Evolutionary conservation across 2,797 vertebrate genomes (phyloP), one percentile per base, ranked within the genome.

Genomic region (Erithacus rubecula): DNA sequence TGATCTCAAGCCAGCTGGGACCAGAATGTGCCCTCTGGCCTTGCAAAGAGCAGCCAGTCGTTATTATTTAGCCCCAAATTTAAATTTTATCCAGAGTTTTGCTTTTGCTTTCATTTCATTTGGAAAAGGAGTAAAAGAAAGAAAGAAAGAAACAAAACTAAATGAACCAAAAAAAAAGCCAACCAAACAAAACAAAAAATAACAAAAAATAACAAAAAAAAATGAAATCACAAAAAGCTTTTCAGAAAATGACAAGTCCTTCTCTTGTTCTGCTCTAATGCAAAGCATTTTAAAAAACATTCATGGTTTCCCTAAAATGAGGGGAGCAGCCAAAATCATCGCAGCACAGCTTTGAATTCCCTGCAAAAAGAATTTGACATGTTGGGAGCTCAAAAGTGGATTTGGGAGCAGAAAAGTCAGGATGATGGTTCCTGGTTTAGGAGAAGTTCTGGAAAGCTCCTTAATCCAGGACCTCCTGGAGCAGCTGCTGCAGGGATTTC

Each of bases 21-120:
- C 6, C 67, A 51, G 55, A 71, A 69, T 1, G 24, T 24, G 26
- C 29, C 26, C 3, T 14, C 63, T 12, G 49, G n/a, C 19, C 41
- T 2, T 15, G 32, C 1, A 1, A 68, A 60, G 23, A 49, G 29
- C 49, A 53, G 51, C 12, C 56, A 13, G 44, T 26, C 0, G 0
- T 32, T 49, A 19, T 7, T 39, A 7, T n/a, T 70, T 2, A 2
- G 2, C 41, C 69, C 24, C 34, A 32, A 58, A 22, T 46, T 58
- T 24, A n/a, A 18, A 23, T 36, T 76, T 87, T 62, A 79, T n/a
- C 32, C 2, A 0, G 26, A 59, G 12, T 32, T 80, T 19, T 1
- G 4, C n/a, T 96, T 90, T 86, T 44, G 34, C 53, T 94, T 94
- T 89, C 23, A 1, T 78, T 92, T 90, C 41, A 5, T 20, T 23